A percentile compares a stretch with the other conserved stretches of the same genome.
Conservation (phyloP, 2,888 invertebrate species). For the Spilarctia lutea region DNA sequence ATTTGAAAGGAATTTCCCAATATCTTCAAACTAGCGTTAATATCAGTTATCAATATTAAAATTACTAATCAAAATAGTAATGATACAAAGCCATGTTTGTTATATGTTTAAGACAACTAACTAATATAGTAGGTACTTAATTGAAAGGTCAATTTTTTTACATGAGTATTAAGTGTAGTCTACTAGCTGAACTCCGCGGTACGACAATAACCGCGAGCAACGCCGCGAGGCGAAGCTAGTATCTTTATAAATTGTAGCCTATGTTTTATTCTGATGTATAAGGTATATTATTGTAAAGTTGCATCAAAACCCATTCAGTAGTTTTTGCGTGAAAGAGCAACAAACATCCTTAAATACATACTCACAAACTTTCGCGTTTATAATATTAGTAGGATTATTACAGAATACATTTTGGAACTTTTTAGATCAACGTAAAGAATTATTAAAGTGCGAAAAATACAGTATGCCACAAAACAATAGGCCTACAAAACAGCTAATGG, state of each 20-base stretch:
- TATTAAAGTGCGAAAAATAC: neutral
- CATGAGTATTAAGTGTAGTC: neutral
- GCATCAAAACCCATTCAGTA: too few species aligned
- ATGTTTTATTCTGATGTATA: too few species aligned
- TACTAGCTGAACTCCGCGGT: neutral
- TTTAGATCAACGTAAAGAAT: neutral
- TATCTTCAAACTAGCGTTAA: neutral
- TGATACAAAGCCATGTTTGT: neutral
- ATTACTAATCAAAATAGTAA: neutral
- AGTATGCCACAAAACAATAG: slow-evolving; percentile 31
- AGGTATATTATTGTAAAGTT: too few species aligned
- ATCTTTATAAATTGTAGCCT: too few species aligned
- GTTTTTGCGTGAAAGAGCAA: too few species aligned
- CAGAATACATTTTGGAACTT: neutral
- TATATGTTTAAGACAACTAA: neutral
- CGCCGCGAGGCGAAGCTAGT: too few species aligned
- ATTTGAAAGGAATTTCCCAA: neutral
- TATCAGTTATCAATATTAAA: neutral
- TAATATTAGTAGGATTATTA: too few species aligned
- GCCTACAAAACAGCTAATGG: slow-evolving; percentile 64
- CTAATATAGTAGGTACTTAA: neutral
- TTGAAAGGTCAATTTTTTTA: neutral
- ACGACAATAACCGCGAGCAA: too few species aligned
- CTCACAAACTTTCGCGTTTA: too few species aligned
- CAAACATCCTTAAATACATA: too few species aligned